These are phyloP conservation scores for Oligia latruncula DNA, from an alignment of 2,888 invertebrate species.

Conservation along the genomic window DNA sequence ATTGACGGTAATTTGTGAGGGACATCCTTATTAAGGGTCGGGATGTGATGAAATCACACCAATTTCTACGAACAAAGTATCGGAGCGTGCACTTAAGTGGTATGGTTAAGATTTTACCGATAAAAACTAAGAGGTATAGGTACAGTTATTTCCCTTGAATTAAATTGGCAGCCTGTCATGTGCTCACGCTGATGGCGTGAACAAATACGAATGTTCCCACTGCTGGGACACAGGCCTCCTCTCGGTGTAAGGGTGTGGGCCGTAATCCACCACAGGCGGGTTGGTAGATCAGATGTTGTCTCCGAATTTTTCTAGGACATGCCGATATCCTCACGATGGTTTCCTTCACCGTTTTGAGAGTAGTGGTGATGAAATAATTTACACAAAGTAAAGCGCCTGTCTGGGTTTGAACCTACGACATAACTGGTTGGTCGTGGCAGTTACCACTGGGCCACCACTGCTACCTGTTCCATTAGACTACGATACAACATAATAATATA, in stretches of 20 bases:
- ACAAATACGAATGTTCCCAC: background rate
- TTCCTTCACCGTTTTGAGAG: background rate
- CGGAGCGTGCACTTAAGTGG: slow-evolving; percentile 28
- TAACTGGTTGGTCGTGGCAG: too few species aligned
- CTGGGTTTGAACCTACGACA: too few species aligned
- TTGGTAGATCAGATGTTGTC: background rate
- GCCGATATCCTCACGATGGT: too few species aligned
- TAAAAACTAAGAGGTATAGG: background rate
- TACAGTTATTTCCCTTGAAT: background rate
- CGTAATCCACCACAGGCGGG: background rate
- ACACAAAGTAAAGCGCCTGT: too few species aligned
- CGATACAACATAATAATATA: too few species aligned
- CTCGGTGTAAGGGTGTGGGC: background rate
- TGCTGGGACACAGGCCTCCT: background rate
- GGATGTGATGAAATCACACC: slow-evolving; percentile 57
- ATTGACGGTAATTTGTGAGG: slow-evolving; percentile 75
- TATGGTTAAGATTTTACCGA: background rate
- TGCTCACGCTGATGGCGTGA: background rate
- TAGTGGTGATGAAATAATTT: background rate
- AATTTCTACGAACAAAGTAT: slow-evolving; percentile 49
- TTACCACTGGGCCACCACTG: too few species aligned
- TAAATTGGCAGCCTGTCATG: background rate
- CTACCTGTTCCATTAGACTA: too few species aligned
- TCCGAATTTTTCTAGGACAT: background rate
- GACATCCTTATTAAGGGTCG: slow-evolving; percentile 77